Evolutionary conservation across 1,140 invertebrate species (phyloP), one percentile per base, ranked within the genome.

Genomic region (Drosophila fuyamai): DNA sequence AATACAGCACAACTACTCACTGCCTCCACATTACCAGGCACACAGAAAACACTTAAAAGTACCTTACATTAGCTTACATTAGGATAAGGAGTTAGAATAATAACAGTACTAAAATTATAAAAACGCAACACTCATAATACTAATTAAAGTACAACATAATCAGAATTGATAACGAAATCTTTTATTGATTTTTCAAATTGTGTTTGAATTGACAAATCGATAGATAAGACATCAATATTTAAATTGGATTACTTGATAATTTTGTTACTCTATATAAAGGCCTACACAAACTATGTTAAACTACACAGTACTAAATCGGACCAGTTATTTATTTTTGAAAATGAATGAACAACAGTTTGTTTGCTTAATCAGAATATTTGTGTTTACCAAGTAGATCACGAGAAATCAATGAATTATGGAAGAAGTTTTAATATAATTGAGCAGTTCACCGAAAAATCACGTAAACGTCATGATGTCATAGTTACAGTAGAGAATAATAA

Each of bases 1-100:
- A 79, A 79, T 71, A 79, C 67, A 73, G 67, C 76, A 78, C 76
- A 79, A 79, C 76, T 79, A 79, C 76, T 79, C 76, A 79, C 76
- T 79, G 76, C 55, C 48, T 73, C 76, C 76, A 79, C 76, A 79
- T 79, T 79, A 79, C 76, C 76, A 65, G 44, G 48, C 75, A 58
- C 54, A 68, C 55, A 57, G 51, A 51, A 16, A n/a, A 47, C 7
- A 14, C 40, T 70, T 77, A 76, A 14, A 23, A 23, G 5, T 57
- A 74, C 2, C 9, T 51, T 54, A 48, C 2, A 4, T 16, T 40
- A 40, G 44, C 7, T 29, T 55, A 43, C 10, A 50, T 14, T 41
- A 65, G 35, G 6, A 32, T n/a, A 41, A n/a, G 13, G 5, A 14
- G 38, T 4, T 6, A n/a, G 38, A 38, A 38, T 10, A 12, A 38